phyloP scores from a whole-genome alignment of 2,797 vertebrate species.

The Florisuga fusca region DNA sequence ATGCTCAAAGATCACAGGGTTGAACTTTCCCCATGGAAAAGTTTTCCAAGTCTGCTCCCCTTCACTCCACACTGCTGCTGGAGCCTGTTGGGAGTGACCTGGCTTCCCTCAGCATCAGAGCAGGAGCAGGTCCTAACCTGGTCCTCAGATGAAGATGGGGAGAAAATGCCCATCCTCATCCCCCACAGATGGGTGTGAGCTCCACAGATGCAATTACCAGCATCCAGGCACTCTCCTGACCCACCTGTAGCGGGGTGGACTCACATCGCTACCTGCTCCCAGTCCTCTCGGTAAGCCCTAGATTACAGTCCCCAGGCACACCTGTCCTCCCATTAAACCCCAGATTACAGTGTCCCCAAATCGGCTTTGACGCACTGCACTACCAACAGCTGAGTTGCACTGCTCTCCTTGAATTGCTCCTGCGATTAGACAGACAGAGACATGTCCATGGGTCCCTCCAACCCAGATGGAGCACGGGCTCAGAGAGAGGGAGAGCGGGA shows the following conservation, averaged over 20 bases:
- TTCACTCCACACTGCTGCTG: fast-evolving
- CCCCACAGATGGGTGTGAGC: not conserved
- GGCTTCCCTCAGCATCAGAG: fast-evolving
- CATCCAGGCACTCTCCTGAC: not conserved
- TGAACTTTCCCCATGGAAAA: not conserved
- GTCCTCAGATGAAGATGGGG: fast-evolving
- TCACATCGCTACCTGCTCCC: not conserved
- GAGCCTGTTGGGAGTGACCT: not conserved
- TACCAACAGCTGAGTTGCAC: constrained; percentile 29
- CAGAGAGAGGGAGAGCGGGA: not conserved
- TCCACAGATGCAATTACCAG: not conserved
- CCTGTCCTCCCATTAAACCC: constrained; percentile 58
- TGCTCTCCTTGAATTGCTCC: constrained; percentile 22
- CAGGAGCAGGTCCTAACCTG: not conserved
- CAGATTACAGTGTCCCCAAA: constrained; percentile 65
- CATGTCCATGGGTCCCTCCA: not conserved
- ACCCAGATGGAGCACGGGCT: not conserved
- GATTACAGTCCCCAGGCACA: constrained; percentile 30
- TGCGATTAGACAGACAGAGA: not conserved
- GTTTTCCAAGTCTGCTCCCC: not conserved
- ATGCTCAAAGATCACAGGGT: not conserved
- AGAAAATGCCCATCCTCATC: fast-evolving
- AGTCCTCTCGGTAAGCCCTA: constrained; percentile 36
- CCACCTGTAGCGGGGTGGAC: not conserved
- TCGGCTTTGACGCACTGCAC: constrained; percentile 56